Percentiles rank a stretch among this genome's conserved stretches.
Conservation (phyloP, 2,888 invertebrate species). For the Drosophila yooni region DNA sequence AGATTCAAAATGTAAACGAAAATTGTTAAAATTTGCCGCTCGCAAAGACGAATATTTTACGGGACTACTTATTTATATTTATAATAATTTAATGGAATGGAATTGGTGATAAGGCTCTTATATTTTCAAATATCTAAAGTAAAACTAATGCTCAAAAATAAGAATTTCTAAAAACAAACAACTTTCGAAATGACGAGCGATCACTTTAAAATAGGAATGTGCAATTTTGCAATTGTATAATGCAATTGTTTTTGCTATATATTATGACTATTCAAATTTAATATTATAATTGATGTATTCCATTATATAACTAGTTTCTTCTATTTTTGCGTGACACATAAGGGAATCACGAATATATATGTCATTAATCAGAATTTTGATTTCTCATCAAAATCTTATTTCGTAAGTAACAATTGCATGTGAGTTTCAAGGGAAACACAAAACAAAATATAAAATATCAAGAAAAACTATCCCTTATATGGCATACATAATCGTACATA, state of each 20-base stretch:
- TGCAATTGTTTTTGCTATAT: not conserved
- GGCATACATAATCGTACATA: constrained; percentile 10
- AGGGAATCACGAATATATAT: not conserved
- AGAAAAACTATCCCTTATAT: constrained; percentile 5
- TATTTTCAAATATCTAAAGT: not conserved
- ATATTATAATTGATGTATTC: not conserved
- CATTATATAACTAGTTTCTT: not conserved
- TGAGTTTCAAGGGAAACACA: not conserved
- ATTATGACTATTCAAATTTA: not conserved
- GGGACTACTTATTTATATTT: not conserved
- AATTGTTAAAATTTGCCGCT: not conserved
- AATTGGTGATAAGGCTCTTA: not conserved
- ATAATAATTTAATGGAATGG: not conserved
- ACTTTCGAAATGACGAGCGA: not conserved
- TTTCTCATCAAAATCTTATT: not conserved
- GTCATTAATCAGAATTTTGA: not conserved
- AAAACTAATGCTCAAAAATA: not conserved
- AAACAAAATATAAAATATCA: not conserved
- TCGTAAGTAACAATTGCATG: not conserved
- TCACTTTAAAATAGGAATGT: not conserved
- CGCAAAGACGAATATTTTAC: not conserved
- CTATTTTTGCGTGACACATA: not conserved
- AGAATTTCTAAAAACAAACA: not conserved
- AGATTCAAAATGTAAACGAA: not conserved
- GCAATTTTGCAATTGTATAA: not conserved